Base-by-base conservation (phyloP, 2,797 vertebrate genomes). In the Eospalax fontanierii region DNA sequence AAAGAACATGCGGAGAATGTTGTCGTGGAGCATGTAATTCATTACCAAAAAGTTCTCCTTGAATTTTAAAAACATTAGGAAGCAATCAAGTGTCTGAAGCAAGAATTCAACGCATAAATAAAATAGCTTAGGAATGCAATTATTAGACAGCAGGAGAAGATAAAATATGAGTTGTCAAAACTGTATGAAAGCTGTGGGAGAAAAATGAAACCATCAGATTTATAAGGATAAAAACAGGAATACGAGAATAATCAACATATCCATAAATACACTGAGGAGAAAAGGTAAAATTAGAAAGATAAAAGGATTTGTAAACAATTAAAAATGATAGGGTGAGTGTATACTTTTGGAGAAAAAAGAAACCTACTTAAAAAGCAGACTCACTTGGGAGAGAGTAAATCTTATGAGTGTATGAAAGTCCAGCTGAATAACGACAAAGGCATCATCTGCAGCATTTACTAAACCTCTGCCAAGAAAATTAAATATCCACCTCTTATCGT, bases 401-500 rank as follows among this genome's bases (percentile, higher is more conserved):
- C 65, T 30, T 18, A 12, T 22, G 15, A 59, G 79, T 5, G 1
- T 35, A 71, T 35, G 54, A 30, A 99, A 92, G 95, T 96, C 1
- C 98, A 98, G 35, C 98, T 97, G 65, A 96, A 98, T 80, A 98
- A 95, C 87, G 97, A 98, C 68, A 98, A 94, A 85, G 97, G 97
- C 40, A 30, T 46, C 96, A 98, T 71, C 96, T 97, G 80, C 96
- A 78, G 85, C 90, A 90, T 97, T 98, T 78, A 97, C n/a, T 98
- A 97, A 87, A 73, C 59, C 35, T 97, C 96, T 95, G 46, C 95
- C 75, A 94, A 98, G 93, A 97, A 98, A 89, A 79, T 93, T 18
- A 97, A 98, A 94, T 97, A 94, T 87, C 95, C 96, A 90, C 96
- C 96, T 0, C 0, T 10, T 35, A 40, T 82, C 15, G 5, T 81